These are phyloP conservation scores for Rhinopomastus cyanomelas DNA, from an alignment of 2,113 vertebrate species.

Conservation along the genomic window DNA sequence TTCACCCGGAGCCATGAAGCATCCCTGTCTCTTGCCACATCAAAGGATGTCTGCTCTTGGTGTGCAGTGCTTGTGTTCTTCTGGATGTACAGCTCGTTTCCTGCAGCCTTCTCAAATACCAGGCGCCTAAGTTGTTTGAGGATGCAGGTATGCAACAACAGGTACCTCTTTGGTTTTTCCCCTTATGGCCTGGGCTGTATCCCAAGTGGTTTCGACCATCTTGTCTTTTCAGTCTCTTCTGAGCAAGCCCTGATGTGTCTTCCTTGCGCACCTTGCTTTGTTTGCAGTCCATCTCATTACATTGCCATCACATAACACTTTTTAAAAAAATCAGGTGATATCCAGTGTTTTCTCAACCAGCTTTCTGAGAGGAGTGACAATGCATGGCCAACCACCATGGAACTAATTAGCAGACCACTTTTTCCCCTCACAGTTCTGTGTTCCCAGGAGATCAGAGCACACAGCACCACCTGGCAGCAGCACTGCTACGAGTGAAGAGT, in stretches of 20 bases:
- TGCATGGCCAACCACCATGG: neutral
- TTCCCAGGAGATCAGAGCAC: neutral
- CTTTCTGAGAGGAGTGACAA: neutral
- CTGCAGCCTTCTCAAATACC: neutral
- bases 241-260: neutral
- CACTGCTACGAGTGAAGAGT: neutral
- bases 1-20: neutral
- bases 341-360: neutral
- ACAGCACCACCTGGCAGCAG: neutral
- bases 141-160: neutral
- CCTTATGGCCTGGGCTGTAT: neutral
- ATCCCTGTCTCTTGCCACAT: neutral
- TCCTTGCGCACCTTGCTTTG: neutral
- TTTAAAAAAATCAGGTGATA: neutral
- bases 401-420: conserved; percentile 1
- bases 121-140: neutral
- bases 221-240: neutral
- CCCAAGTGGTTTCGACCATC: neutral
- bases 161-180: neutral
- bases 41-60: neutral
- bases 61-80: fast-evolving
- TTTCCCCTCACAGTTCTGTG: neutral
- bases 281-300: neutral
- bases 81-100: neutral
- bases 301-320: neutral